Evolutionary conservation across 2,888 invertebrate genomes (phyloP).

Genomic region (Andrena hattorfiana): DNA sequence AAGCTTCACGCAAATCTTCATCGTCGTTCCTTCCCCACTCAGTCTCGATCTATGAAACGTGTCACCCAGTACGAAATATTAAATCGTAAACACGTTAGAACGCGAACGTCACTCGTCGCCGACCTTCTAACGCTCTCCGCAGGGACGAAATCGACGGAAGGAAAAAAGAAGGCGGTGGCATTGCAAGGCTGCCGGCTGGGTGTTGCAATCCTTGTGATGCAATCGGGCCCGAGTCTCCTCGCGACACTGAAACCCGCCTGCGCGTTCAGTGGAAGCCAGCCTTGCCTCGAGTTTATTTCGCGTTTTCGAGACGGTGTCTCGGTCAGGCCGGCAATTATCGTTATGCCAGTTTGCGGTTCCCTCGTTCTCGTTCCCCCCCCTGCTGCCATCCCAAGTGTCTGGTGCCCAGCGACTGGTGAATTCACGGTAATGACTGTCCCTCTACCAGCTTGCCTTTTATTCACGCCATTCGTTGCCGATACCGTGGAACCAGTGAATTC

Average conservation of each 20-base stretch:
- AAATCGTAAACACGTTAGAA: background rate
- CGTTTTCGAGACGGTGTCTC: conserved; percentile 4
- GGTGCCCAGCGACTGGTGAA: background rate
- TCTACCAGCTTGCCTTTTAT: background rate
- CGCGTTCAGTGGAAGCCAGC: conserved; percentile 34
- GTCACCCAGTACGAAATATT: too few relatives aligned
- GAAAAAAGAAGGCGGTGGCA: conserved; percentile 59
- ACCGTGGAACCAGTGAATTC: background rate
- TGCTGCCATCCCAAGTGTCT: background rate
- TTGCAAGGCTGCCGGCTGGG: conserved; percentile 68
- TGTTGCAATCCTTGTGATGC: conserved; percentile 70
- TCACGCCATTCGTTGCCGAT: too few relatives aligned
- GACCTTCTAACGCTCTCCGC: conserved; percentile 10
- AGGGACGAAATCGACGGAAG: conserved; percentile 24
- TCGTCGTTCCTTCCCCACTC: too few relatives aligned
- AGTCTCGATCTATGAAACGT: too few relatives aligned
- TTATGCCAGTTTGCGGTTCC: conserved; percentile 6
- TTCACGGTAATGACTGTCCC: background rate
- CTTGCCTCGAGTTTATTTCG: conserved; percentile 33
- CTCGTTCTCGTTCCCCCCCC: background rate
- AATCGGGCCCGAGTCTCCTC: conserved; percentile 49
- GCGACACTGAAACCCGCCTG: conserved; percentile 58
- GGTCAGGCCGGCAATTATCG: conserved; percentile 1
- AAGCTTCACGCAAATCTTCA: too few relatives aligned
- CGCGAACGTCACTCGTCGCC: background rate